Evolutionary conservation across 2,113 vertebrate genomes (phyloP), one percentile per base, ranked within the genome.

Genomic region (Sitta europaea): DNA sequence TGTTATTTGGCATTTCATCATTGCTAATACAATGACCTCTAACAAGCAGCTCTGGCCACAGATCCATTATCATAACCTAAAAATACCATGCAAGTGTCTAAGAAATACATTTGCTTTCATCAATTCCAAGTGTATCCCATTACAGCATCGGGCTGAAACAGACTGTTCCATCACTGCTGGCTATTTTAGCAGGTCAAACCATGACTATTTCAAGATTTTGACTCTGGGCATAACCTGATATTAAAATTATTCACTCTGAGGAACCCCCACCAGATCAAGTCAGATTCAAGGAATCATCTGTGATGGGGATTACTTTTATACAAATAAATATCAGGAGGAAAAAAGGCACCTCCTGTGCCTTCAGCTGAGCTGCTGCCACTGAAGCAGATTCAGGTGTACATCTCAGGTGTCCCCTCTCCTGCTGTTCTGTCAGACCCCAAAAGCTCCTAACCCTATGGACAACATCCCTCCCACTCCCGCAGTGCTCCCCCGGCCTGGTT

Each of bases 161-260:
- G 66, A 77, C 73, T 38, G 22, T 70, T 70, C 76, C 54, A n/a
- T 90, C 90, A 81, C 54, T 57, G 36, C 87, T 63, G 62, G 27
- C 50, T 92, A 48, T 63, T 93, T 76, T 7, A 85, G 67, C 81
- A 75, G 45, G 65, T 68, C 75, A 89, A 94, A 91, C 87, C 74
- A 91, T 85, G 11, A 79, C 90, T 93, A 88, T 96, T 96, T 95
- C 61, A 71, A 73, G 89, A 80, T 86, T 90, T 51, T 61, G 70
- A 81, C 66, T 68, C 43, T 24, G 23, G n/a, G 29, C 42, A 87
- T 58, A 81, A 83, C 29, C 23, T 71, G 62, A 14, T 18, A 48
- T n/a, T 62, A 62, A 62, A 91, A 51, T 54, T 12, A 82, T 31
- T 79, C 62, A 14, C 50, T 54, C 40, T 54, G 23, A 55, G 81